A percentile compares a stretch with the other conserved stretches of the same genome.
Evolutionary conservation across 2,888 invertebrate genomes (phyloP).

Genomic region (Machimus atricapillus): DNA sequence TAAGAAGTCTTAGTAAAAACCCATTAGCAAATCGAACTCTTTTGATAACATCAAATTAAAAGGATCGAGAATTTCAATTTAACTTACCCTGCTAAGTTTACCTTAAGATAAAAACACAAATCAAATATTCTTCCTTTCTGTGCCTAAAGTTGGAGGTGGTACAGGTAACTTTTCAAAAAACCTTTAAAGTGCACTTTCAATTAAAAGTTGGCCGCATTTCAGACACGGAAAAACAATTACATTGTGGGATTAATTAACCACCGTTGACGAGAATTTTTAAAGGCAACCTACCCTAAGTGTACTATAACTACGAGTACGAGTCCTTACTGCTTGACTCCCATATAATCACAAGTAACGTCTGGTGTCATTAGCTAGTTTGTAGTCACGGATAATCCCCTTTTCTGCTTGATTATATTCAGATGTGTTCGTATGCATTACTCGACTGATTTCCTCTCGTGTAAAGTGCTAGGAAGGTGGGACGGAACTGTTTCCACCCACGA

Average conservation of each 20-base stretch:
- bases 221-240: conserved; percentile 35
- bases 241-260: conserved; percentile 26
- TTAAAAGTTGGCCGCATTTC: conserved; percentile 28
- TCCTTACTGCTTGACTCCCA: background rate
- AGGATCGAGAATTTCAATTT: background rate
- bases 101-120: background rate
- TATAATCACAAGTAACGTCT: conserved; percentile 29
- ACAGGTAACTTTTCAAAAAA: background rate
- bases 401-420: conserved; percentile 40
- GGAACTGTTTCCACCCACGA: background rate
- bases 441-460: background rate
- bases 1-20: background rate
- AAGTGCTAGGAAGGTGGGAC: background rate
- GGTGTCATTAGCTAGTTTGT: conserved; percentile 40
- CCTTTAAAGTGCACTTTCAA: conserved; percentile 38
- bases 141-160: background rate
- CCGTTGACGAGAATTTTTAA: background rate
- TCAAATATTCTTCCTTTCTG: background rate
- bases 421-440: conserved; percentile 33
- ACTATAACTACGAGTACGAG: background rate
- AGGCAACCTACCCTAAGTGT: background rate
- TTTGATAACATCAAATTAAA: background rate
- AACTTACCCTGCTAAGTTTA: background rate
- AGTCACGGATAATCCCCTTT: conserved; percentile 38
- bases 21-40: background rate